Evolutionary conservation across 2,797 vertebrate genomes (phyloP), one percentile per base, ranked within the genome.

Genomic region (Phoeniculus purpureus): DNA sequence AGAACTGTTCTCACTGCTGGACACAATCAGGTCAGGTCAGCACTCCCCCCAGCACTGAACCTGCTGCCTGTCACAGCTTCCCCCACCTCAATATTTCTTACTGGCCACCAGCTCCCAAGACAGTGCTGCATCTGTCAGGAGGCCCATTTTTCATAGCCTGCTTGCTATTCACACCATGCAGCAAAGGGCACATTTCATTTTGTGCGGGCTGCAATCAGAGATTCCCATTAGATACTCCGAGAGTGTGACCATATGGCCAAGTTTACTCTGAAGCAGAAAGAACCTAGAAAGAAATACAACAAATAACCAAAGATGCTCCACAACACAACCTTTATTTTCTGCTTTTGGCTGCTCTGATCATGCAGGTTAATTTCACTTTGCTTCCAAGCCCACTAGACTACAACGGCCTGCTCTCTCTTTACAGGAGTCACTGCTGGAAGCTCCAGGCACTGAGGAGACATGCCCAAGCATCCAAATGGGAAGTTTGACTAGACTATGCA

Each of bases 11-110:
- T 91, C 96, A 82, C 97, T 97, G 97, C 85, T 90, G 81, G 96
- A 96, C 94, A 96, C 96, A 95, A 98, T 97, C 97, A 96, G 96
- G 97, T 98, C 97, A 98, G 95, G 94, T 95, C 96, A 97, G 89
- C 60, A 14, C 89, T 91, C 93, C 87, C 88, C 89, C 79, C 90
- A 87, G 71, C 93, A 83, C 87, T 51, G 71, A 96, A 96, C 91
- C 95, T 94, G 95, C 92, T 94, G 96, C 86, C 94, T 94, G 94
- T 94, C 93, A 95, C 89, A 6, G 84, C 71, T 91, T 65, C 92
- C 85, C 91, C 85, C 73, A 93, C 71, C 90, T 77, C 80, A 50
- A 15, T 90, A 89, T 94, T 97, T 94, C 96, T 93, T 92, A 52
- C 89, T 74, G 79, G 92, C 92, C 96, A 96, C 92, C 95, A 96